Conservation (phyloP, 35 echinoderm and acorn worm species). For the Holothuria glaberrima region DNA sequence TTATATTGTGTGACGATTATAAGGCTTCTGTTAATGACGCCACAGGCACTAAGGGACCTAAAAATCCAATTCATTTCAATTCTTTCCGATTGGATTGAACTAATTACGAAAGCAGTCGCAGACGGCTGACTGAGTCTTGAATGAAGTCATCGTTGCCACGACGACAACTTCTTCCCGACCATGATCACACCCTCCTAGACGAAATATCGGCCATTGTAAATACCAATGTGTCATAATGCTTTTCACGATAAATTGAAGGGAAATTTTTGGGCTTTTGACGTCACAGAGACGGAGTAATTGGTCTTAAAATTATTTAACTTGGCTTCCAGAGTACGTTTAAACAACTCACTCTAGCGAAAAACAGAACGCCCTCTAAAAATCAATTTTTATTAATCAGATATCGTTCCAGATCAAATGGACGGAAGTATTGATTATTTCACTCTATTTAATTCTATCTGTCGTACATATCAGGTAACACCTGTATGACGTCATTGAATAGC, state of each 20-base stretch:
- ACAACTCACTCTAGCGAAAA: too few relatives aligned
- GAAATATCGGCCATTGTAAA: conserved; percentile 1
- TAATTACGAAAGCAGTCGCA: conserved; percentile 22
- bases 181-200: background rate
- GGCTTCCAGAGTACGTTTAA: too few relatives aligned
- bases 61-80: conserved; percentile 50
- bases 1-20: conserved; percentile 34
- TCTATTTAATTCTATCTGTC: too few relatives aligned
- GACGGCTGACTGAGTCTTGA: conserved; percentile 10
- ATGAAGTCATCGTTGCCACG: conserved; percentile 37
- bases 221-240: background rate
- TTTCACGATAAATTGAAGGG: background rate
- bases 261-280: background rate
- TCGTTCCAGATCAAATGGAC: too few relatives aligned
- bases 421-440: too few relatives aligned
- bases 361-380: too few relatives aligned
- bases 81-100: conserved; percentile 46
- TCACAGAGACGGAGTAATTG: conserved; percentile 6
- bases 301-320: background rate
- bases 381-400: too few relatives aligned
- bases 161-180: conserved; percentile 19
- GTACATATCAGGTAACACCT: too few relatives aligned
- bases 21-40: background rate
- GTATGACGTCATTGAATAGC: too few relatives aligned
- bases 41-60: background rate